Percentiles rank a stretch among this genome's conserved stretches.
Conservation (phyloP, 2,888 invertebrate genomes). For the Agrotis puta region DNA sequence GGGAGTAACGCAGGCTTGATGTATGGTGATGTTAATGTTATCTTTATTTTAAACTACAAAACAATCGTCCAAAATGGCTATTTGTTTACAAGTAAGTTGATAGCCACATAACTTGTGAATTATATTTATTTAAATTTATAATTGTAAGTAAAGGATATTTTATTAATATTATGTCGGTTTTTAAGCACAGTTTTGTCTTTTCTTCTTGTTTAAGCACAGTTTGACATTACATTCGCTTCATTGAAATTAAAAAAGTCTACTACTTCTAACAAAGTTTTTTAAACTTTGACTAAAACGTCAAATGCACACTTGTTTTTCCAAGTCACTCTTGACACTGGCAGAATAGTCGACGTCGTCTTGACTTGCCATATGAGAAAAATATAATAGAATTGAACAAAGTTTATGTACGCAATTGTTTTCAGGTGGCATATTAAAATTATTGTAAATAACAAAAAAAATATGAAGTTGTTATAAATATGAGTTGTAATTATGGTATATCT, state of each 20-base stretch:
- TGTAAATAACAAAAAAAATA: too few species aligned
- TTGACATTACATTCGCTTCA: slow-evolving; percentile 4
- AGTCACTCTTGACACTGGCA: too few species aligned
- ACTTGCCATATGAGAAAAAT: too few species aligned
- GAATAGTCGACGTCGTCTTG: too few species aligned
- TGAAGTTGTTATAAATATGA: neutral
- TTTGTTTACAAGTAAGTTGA: neutral
- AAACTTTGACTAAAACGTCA: too few species aligned
- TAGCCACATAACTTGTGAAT: slow-evolving; percentile 24
- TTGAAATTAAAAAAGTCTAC: too few species aligned
- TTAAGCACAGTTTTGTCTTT: slow-evolving; percentile 33
- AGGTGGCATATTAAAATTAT: too few species aligned
- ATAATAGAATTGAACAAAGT: too few species aligned
- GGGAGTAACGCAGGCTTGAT: slow-evolving; percentile 11
- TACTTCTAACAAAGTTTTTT: too few species aligned
- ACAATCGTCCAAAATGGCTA: neutral
- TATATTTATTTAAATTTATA: slow-evolving; percentile 30
- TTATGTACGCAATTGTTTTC: too few species aligned
- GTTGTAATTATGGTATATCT: neutral
- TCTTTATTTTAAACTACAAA: slow-evolving; percentile 17
- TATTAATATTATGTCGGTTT: slow-evolving; percentile 21
- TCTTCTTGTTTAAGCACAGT: slow-evolving; percentile 29
- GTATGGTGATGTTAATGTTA: slow-evolving; percentile 18
- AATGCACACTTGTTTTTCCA: too few species aligned
- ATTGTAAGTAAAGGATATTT: slow-evolving; percentile 4